Evolutionary conservation across 2,888 invertebrate genomes (phyloP), one percentile per base, ranked within the genome.

Genomic region (Acleris cristana): DNA sequence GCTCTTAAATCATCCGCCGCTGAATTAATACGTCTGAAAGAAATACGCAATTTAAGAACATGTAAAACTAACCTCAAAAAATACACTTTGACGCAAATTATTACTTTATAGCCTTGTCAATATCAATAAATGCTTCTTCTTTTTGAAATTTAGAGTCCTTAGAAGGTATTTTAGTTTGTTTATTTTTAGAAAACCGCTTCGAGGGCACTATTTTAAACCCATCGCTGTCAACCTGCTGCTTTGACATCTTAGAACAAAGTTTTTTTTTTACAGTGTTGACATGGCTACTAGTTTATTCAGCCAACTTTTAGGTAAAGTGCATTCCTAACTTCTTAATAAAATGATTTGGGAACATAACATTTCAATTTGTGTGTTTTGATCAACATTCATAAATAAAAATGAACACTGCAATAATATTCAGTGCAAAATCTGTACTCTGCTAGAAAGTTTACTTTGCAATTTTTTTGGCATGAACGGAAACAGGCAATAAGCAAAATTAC

Each of bases 201-300:
- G 83, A 80, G 77, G 82, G 83, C 64, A 92, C 87, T 79, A 85
- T 75, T 81, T 84, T 83, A 83, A 92, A 92, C 69, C 91, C 92
- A 83, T 92, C 91, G 63, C 74, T 79, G 72, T 92, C 91, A 65
- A 83, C 60, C 74, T 80, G 74, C 14, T 73, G 69, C 73, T 82
- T 88, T 90, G 90, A 88, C 90, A 91, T 91, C 85, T 81, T 78
- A 34, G 8, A 23, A 18, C 52, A 60, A 66, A 51, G n/a, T 56
- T 23, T 69, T 65, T 64, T 58, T 14, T n/a, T n/a, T n/a, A n/a
- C n/a, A 40, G 1, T 3, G 40, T 40, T 40, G 40, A 40, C 40
- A 40, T 40, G 14, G 40, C 40, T 40, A 18, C 54, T 18, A 7
- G 4, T 54, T 53, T 53, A 26, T 53, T n/a, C n/a, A n/a, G 30